Conservation (phyloP, 1,140 invertebrate species). For the Bombus vancouverensis region DNA sequence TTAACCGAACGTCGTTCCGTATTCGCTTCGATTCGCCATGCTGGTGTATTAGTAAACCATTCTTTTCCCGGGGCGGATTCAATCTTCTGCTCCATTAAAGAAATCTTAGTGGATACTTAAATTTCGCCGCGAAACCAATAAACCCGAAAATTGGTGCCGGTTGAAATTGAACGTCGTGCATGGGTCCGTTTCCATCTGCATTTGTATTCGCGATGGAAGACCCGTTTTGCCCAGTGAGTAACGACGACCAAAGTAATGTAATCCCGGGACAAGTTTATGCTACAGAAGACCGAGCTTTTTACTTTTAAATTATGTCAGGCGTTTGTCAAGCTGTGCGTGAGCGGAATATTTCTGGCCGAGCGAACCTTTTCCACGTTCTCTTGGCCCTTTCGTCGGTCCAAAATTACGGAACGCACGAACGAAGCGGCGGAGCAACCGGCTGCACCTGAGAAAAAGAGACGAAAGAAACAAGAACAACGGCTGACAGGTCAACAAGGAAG, state of each 20-base stretch:
- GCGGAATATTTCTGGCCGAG: constrained; percentile 29
- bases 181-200: not conserved
- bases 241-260: constrained; percentile 8
- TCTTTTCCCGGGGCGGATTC: constrained; percentile 25
- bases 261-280: constrained; percentile 9
- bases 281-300: constrained; percentile 34
- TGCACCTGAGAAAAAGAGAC: not conserved
- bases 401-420: not conserved
- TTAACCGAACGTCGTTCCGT: constrained; percentile 9
- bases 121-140: constrained; percentile 11
- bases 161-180: not conserved
- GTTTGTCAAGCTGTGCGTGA: constrained; percentile 42
- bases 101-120: constrained; percentile 25
- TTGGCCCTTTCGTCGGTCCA: not conserved
- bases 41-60: not conserved
- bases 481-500: constrained; percentile 25
- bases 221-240: not conserved
- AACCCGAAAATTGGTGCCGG: constrained; percentile 12
- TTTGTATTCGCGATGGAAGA: constrained; percentile 25
- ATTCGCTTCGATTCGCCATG: not conserved
- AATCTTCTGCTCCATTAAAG: constrained; percentile 44
- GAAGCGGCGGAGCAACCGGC: no score
- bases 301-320: constrained; percentile 37
- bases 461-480: constrained; percentile 16
- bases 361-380: not conserved